phyloP scores from a whole-genome alignment of 2,797 vertebrate genomes.

The Pyrocephalus nanus region DNA sequence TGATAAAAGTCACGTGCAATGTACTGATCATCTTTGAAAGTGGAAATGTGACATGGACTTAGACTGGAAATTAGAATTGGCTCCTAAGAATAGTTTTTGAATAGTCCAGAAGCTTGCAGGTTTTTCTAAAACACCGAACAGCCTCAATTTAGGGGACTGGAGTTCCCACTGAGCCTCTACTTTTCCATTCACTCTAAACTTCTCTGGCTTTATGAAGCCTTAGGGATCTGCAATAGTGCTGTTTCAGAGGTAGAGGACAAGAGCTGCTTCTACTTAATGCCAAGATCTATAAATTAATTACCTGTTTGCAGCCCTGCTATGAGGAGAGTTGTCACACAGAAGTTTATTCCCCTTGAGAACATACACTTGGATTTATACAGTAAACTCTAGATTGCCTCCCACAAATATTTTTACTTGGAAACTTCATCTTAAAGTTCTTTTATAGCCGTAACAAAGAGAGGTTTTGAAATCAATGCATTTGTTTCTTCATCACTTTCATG shows the following conservation, averaged over 20 bases:
- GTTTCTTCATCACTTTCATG: slow-evolving; percentile 5
- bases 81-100: not conserved
- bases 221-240: not conserved
- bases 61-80: not conserved
- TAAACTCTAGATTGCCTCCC: not conserved
- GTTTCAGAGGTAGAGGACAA: not conserved
- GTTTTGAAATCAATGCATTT: not conserved
- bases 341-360: not conserved
- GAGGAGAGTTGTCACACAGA: not conserved
- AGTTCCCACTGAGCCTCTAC: not conserved
- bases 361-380: not conserved
- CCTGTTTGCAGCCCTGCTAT: not conserved
- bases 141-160: not conserved
- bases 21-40: not conserved
- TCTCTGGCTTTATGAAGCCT: not conserved
- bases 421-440: not conserved
- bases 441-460: not conserved
- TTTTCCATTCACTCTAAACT: not conserved
- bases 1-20: not conserved
- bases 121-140: not conserved
- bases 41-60: not conserved
- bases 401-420: not conserved
- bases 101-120: not conserved
- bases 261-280: not conserved
- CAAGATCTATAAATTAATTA: not conserved